A percentile compares a stretch with the other conserved stretches of the same genome.
Conservation (phyloP, 2,888 invertebrate genomes). For the Anthoptus insignis region DNA sequence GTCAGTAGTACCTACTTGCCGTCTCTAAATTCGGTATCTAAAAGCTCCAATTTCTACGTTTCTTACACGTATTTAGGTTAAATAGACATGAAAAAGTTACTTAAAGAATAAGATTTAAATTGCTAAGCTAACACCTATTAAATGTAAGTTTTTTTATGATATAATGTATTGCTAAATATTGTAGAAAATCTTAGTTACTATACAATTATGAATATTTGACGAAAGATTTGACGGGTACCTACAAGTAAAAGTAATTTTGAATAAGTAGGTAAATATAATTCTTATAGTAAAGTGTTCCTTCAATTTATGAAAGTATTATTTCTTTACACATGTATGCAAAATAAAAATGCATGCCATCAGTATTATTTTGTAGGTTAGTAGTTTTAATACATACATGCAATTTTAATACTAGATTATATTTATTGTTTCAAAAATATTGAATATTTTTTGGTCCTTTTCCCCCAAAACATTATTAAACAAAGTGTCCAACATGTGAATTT, state of each 20-base stretch:
- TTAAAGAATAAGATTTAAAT: too few species aligned
- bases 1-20: neutral
- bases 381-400: too few species aligned
- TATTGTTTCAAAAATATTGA: neutral
- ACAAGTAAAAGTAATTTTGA: neutral
- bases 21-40: neutral
- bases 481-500: slow-evolving; percentile 49
- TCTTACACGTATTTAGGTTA: neutral
- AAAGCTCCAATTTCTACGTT: slow-evolving; percentile 9
- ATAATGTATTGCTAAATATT: neutral
- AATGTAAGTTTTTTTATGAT: too few species aligned
- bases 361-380: neutral
- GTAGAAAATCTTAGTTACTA: neutral
- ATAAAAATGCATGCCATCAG: neutral
- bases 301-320: neutral
- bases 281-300: neutral
- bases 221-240: neutral
- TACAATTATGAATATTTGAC: slow-evolving; percentile 4
- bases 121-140: too few species aligned
- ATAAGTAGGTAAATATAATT: neutral
- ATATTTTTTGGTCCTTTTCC: slow-evolving; percentile 40
- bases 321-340: neutral
- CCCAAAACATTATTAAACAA: slow-evolving; percentile 30
- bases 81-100: slow-evolving; percentile 3
- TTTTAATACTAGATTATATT: neutral